Conservation (phyloP, 2,113 vertebrate genomes). For the Illadopsis cleaveri region DNA sequence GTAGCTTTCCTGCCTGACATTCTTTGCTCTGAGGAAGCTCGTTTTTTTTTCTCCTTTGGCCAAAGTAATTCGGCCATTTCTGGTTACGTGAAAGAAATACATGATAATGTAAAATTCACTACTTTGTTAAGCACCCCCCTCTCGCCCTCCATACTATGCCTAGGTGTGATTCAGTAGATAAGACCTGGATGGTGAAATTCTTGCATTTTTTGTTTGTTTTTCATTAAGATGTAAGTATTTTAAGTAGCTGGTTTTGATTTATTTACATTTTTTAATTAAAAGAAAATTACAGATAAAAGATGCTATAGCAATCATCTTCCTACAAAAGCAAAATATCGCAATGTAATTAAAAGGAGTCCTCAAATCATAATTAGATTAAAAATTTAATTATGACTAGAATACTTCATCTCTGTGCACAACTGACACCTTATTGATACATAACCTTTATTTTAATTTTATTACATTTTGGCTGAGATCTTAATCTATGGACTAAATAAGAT, state of each 20-base stretch:
- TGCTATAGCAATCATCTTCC: constrained; percentile 72
- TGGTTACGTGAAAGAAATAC: background rate
- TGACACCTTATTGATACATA: constrained; percentile 73
- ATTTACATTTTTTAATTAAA: constrained; percentile 85
- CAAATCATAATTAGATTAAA: constrained; percentile 79
- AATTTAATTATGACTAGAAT: constrained; percentile 80
- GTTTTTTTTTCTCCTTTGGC: background rate
- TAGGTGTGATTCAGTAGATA: constrained; percentile 54
- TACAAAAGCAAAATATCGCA: constrained; percentile 76
- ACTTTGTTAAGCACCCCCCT: background rate
- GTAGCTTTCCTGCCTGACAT: background rate
- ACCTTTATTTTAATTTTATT: constrained; percentile 77
- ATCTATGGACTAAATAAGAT: constrained; percentile 70
- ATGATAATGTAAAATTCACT: background rate
- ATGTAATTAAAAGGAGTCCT: constrained; percentile 79
- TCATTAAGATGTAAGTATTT: constrained; percentile 70
- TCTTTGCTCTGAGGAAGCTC: background rate
- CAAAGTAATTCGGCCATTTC: background rate
- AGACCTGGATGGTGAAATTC: background rate
- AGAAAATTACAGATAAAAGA: constrained; percentile 80
- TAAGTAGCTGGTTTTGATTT: constrained; percentile 73
- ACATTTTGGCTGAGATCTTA: constrained; percentile 71
- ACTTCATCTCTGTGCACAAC: constrained; percentile 68
- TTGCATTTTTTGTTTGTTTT: constrained; percentile 51
- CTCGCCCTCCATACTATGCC: background rate